Evolutionary conservation across 2,888 invertebrate genomes (phyloP), one percentile per base, ranked within the genome.

Genomic region (Drosophila vallismaia): DNA sequence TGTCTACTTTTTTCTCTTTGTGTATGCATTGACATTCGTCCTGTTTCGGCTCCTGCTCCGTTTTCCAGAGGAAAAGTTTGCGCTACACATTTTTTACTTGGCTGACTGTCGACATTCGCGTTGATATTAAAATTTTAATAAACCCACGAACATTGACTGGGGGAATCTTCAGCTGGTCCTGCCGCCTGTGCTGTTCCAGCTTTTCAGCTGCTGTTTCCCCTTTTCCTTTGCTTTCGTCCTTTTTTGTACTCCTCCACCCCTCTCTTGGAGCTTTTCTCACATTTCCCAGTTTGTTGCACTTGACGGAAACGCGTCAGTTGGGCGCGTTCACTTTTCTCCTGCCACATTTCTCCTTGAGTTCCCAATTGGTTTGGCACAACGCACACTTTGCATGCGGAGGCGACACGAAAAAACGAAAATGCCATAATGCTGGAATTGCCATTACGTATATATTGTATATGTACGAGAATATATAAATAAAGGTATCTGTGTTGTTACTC

Each of bases 61-160:
- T 36, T 42, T 52, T 48, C 58, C 50, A 42, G 49, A 64, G 57
- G 51, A 42, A 62, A 71, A 69, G 74, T 87, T 87, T 81, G 57
- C 53, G 79, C 85, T 78, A 68, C 85, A 81, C 85, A 85, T 87
- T 82, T 82, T 87, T 87, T 82, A 82, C 86, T 82, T 78, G 67
- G 82, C 77, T 87, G 82, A 69, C 79, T 85, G 85, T 75, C 82
- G 87, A 71, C 81, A 74, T 78, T 80, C 58, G 81, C 83, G 86
- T 83, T 82, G 84, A 88, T 85, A 85, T 85, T 85, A 85, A 85
- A 85, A 85, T 85, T 85, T 85, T 86, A 85, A 85, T 85, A 85
- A 85, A 86, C 85, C 86, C 74, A 54, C 40, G 86, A 86, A 77
- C 71, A 75, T 71, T 72, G 77, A 67, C 78, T 73, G 62, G 53